These are phyloP conservation scores for Hirtodrosophila duncani DNA, from an alignment of 2,888 invertebrate genomes.

Conservation along the genomic window DNA sequence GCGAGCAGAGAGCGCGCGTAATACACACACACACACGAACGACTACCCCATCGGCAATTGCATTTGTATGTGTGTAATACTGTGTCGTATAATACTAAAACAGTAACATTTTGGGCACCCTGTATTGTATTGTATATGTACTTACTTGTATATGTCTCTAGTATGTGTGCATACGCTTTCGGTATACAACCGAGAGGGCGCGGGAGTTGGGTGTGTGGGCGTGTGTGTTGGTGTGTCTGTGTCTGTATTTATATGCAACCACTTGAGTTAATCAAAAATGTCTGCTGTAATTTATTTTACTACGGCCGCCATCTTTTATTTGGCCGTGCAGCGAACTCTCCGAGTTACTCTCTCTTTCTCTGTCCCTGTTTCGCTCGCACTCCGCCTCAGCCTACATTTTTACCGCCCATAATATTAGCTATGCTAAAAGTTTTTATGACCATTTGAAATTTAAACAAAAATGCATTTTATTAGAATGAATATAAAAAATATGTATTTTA, in stretches of 20 bases:
- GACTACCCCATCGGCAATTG: not conserved
- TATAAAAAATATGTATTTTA: constrained; percentile 39
- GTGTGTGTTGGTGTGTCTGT: constrained; percentile 14
- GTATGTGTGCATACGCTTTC: constrained; percentile 18
- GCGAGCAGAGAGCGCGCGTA: constrained; percentile 51
- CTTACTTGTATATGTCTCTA: not conserved
- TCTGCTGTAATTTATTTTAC: constrained; percentile 77
- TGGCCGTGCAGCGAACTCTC: constrained; percentile 17
- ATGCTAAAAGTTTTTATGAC: constrained; percentile 30
- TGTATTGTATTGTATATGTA: constrained; percentile 40
- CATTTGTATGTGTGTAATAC: constrained; percentile 7
- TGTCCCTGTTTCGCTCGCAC: too few species aligned
- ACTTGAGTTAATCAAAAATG: constrained; percentile 76
- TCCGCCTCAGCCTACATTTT: not conserved
- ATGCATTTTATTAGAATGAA: constrained; percentile 35
- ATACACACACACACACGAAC: constrained; percentile 12
- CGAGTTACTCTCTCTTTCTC: not conserved
- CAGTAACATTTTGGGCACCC: constrained; percentile 50
- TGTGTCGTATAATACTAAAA: constrained; percentile 16
- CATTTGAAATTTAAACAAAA: constrained; percentile 36
- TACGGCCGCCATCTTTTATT: constrained; percentile 72
- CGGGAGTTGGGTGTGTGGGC: constrained; percentile 7
- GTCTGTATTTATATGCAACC: constrained; percentile 60
- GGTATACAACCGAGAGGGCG: constrained; percentile 4
- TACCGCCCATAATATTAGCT: not conserved